These are phyloP conservation scores for Holacanthella duospinosa DNA, from an alignment of 2,888 invertebrate genomes.

Conservation along the genomic window DNA sequence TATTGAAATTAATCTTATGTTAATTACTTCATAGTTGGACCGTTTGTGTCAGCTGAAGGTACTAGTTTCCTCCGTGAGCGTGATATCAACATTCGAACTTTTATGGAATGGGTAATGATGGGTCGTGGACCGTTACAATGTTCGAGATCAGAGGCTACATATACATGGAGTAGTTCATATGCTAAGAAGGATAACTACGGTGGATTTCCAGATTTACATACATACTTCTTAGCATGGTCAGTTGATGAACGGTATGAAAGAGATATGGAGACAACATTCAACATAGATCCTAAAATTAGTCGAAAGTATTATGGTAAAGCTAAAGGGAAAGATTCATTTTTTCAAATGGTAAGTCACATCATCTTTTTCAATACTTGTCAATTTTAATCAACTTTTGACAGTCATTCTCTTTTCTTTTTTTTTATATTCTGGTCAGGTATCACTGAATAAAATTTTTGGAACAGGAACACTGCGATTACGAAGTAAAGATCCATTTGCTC, in stretches of 20 bases:
- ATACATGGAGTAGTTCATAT: background rate
- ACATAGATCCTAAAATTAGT: background rate
- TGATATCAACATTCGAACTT: background rate
- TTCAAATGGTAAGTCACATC: constrained; percentile 2
- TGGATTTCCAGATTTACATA: background rate
- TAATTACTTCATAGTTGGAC: background rate
- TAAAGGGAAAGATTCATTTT: constrained; percentile 7
- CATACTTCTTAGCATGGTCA: constrained; percentile 1
- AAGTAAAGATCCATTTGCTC: background rate
- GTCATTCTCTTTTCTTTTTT: background rate
- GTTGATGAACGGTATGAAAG: background rate
- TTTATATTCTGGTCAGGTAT: background rate
- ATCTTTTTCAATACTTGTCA: too few species aligned
- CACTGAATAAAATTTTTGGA: constrained; percentile 3
- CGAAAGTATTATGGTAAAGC: background rate
- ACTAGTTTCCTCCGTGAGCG: background rate
- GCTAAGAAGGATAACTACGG: background rate
- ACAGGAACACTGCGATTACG: background rate
- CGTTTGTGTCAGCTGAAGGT: background rate
- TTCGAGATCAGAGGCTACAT: constrained; percentile 1
- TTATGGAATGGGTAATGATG: background rate
- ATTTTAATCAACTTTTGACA: background rate
- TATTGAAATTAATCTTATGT: background rate
- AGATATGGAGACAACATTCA: background rate
- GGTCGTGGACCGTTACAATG: background rate